Evolutionary conservation across 2,888 invertebrate species (phyloP).

Genomic region (Thera obeliscata): DNA sequence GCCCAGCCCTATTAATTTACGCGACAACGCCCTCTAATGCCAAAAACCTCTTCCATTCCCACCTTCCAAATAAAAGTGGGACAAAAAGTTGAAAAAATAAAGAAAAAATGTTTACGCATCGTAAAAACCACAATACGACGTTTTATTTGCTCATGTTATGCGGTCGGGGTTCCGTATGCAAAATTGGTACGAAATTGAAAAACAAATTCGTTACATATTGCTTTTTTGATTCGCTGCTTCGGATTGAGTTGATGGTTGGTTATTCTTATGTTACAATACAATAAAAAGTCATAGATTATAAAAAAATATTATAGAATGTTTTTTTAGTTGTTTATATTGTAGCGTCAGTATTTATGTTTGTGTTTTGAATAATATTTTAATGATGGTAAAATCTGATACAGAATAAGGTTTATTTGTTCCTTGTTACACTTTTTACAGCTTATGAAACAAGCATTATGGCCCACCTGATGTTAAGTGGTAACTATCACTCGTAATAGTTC

Average conservation of each 20-base stretch:
- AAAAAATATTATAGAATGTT: too few species aligned
- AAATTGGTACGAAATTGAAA: slow-evolving; percentile 84
- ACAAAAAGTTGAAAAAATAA: slow-evolving; percentile 50
- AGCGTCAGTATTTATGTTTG: too few species aligned
- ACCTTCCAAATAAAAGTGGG: slow-evolving; percentile 69
- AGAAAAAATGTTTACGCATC: slow-evolving; percentile 72
- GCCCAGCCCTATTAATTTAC: slow-evolving; percentile 27
- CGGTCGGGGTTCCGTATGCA: slow-evolving; percentile 74
- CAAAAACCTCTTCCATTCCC: slow-evolving; percentile 71
- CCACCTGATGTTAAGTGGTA: too few species aligned
- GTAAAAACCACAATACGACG: slow-evolving; percentile 78
- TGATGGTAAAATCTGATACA: too few species aligned
- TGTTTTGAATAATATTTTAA: too few species aligned
- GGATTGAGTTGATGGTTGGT: slow-evolving; percentile 39
- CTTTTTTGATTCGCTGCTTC: slow-evolving; percentile 63
- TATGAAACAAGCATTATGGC: too few species aligned
- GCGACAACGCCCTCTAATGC: slow-evolving; percentile 30
- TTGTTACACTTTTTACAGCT: too few species aligned
- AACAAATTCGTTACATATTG: slow-evolving; percentile 85
- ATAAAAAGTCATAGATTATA: not conserved
- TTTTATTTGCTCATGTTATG: slow-evolving; percentile 72
- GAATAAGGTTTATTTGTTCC: too few species aligned
- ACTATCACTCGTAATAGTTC: too few species aligned
- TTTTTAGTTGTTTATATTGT: too few species aligned
- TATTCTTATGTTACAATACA: slow-evolving; percentile 30